These are phyloP conservation scores for Malurus leucopterus DNA, from an alignment of 2,797 vertebrate species.

Conservation along the genomic window DNA sequence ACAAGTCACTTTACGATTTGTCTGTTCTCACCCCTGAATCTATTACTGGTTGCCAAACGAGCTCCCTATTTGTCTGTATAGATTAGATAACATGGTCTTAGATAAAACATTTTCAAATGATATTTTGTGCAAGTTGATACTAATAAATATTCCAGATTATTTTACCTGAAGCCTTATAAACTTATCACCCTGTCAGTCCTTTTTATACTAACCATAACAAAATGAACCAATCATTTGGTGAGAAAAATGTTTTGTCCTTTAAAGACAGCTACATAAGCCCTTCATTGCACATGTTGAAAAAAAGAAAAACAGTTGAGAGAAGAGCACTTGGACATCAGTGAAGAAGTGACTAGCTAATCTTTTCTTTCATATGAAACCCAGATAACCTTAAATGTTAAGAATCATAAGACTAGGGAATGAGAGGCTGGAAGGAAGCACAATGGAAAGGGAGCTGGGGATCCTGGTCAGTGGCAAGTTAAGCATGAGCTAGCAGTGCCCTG, in stretches of 20 bases:
- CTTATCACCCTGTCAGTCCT: background rate
- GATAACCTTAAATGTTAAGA: background rate
- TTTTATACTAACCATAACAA: background rate
- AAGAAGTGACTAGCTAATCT: background rate
- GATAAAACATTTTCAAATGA: background rate
- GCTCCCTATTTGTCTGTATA: background rate
- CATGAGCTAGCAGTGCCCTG: fast-evolving
- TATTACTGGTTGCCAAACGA: background rate
- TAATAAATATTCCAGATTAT: background rate
- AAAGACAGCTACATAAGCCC: background rate
- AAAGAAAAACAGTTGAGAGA: background rate
- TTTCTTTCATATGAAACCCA: background rate
- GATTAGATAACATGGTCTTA: background rate
- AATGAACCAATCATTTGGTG: background rate
- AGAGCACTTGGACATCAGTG: background rate
- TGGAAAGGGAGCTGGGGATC: fast-evolving
- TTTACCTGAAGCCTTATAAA: background rate
- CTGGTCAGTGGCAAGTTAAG: fast-evolving
- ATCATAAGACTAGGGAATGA: background rate
- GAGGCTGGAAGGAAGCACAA: background rate
- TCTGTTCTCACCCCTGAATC: background rate
- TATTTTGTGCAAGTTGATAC: background rate
- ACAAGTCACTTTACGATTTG: background rate
- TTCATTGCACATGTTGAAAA: background rate
- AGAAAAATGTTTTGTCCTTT: background rate